Conservation (phyloP, 2,888 invertebrate genomes). For the Synergus umbraculus region DNA sequence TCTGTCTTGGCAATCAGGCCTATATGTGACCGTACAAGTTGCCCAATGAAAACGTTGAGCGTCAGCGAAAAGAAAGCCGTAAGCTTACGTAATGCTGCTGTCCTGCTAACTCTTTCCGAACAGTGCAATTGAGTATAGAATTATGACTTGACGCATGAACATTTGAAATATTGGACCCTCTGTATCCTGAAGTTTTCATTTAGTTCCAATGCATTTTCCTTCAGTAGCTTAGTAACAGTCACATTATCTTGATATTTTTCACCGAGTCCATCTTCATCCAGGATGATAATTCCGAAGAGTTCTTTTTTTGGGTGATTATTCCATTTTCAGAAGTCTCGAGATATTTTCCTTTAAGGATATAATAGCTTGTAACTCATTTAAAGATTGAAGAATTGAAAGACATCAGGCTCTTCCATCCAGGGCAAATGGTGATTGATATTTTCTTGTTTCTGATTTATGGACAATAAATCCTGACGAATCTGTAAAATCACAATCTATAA, state of each 20-base stretch:
- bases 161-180: neutral
- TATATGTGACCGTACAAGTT: conserved; percentile 58
- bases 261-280: too few relatives aligned
- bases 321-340: neutral
- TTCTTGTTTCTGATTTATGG: neutral
- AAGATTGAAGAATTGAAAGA: neutral
- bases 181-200: neutral
- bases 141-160: conserved; percentile 13
- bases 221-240: too few relatives aligned
- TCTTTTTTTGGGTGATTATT: neutral
- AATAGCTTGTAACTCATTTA: neutral
- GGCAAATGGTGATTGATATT: neutral
- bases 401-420: neutral
- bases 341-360: neutral
- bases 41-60: conserved; percentile 69
- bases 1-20: conserved; percentile 8
- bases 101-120: conserved; percentile 63
- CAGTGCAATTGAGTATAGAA: conserved; percentile 52
- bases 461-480: neutral
- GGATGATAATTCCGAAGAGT: neutral
- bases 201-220: neutral
- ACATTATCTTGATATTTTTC: too few relatives aligned
- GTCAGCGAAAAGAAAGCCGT: conserved; percentile 75
- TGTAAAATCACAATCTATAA: neutral
- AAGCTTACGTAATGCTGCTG: conserved; percentile 66